Conservation (phyloP, 2,888 invertebrate species). For the Panopea generosa region DNA sequence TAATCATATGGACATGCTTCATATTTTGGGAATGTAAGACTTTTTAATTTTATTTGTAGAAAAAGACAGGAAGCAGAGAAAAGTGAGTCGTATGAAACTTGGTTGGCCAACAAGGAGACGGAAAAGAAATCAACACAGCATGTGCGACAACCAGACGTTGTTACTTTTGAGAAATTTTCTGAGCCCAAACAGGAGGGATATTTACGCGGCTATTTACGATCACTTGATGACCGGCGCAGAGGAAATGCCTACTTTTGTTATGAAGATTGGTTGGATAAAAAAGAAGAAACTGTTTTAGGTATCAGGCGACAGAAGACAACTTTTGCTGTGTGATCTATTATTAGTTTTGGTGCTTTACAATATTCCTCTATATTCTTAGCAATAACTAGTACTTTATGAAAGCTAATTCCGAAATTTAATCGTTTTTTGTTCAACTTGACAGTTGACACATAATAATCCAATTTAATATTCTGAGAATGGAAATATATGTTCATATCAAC, state of each 20-base stretch:
- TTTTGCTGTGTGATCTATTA: constrained; percentile 4
- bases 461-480: no score
- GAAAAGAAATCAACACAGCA: constrained; percentile 62
- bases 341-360: not conserved
- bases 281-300: constrained; percentile 69
- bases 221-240: constrained; percentile 70
- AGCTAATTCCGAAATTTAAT: no score
- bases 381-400: no score
- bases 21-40: no score
- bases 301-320: constrained; percentile 39
- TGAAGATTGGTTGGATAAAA: constrained; percentile 79
- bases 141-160: constrained; percentile 17
- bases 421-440: no score
- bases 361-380: no score
- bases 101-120: constrained; percentile 78
- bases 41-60: constrained; percentile 52
- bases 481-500: no score
- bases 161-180: constrained; percentile 33
- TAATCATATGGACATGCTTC: no score
- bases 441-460: no score
- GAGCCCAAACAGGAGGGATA: constrained; percentile 69
- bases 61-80: constrained; percentile 76
- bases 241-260: constrained; percentile 68
- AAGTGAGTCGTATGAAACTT: constrained; percentile 80
- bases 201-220: constrained; percentile 71